Evolutionary conservation across 2,113 vertebrate species (phyloP).

Genomic region (Cinclus mexicanus): DNA sequence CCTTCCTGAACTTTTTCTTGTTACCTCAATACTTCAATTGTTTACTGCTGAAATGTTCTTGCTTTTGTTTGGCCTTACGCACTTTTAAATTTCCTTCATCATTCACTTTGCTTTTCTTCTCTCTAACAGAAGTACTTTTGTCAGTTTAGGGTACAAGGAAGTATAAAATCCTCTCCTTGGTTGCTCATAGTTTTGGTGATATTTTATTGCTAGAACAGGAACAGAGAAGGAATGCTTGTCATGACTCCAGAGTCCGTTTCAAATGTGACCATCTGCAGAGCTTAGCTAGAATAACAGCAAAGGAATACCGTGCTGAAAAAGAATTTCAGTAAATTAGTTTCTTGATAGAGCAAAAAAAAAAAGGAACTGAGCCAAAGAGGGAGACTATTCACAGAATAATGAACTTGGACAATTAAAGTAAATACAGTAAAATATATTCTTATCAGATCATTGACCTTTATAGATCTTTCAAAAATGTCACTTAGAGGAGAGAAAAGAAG

Average conservation of each 20-base stretch:
- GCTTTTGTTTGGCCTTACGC: neutral
- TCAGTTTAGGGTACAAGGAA: neutral
- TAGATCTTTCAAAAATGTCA: neutral
- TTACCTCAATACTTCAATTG: neutral
- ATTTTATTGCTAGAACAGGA: neutral
- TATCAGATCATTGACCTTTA: neutral
- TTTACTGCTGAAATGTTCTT: neutral
- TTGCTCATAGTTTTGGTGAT: neutral
- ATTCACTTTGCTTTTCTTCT: neutral
- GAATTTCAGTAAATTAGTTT: neutral
- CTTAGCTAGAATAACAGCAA: neutral
- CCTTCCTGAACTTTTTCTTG: neutral
- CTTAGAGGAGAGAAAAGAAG: neutral
- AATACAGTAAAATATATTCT: neutral
- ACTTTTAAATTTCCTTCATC: neutral
- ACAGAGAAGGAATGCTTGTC: neutral
- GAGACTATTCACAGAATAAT: neutral
- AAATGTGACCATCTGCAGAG: neutral
- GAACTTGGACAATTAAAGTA: neutral
- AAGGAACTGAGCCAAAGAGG: neutral
- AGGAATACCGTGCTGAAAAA: neutral
- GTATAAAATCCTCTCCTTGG: neutral
- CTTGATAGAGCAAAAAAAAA: neutral
- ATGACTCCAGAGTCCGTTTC: neutral
- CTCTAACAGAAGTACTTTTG: neutral